Evolutionary conservation across 2,888 invertebrate genomes (phyloP), one percentile per base, ranked within the genome.

Genomic region (Dolomedes plantarius): DNA sequence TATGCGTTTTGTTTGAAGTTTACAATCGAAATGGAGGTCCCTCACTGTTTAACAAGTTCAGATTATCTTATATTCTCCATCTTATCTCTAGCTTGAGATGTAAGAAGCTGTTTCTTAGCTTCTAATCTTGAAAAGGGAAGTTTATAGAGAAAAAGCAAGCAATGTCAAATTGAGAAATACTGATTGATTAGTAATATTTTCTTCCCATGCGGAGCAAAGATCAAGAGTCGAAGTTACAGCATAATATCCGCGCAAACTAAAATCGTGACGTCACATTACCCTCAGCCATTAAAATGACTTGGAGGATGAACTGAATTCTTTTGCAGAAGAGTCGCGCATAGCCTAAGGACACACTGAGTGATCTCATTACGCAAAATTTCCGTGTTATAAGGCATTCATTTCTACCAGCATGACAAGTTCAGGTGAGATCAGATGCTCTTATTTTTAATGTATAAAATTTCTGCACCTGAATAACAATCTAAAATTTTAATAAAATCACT

Each of bases 141-240:
- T 6, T 23, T 23, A 23, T 36, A 23, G 5, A 56, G 11, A 16
- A 23, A 56, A 56, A 56, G 23, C 16, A 16, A 56, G 56, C 56
- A 56, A 56, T 56, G 56, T 56, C 56, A 56, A 23, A 23, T 56
- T 56, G 56, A 23, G 56, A 23, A 56, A 56, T 23, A 23, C 56
- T 19, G 23, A 56, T 56, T 56, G 56, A 23, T 56, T 56, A 23
- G 23, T 23, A 56, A 56, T 23, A 56, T 23, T 56, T 56, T 56
- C 56, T 56, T 56, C 56, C 23, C 19, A 23, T 56, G 56, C 5
- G 46, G 46, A 56, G 23, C 56, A 56, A 56, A 56, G 56, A 56
- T 56, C 56, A 56, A 56, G 56, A 23, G 56, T 7, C 13, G 5
- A 7, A 56, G 41, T 46, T 46, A 46, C 46, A 46, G 46, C 16